Evolutionary conservation across 2,113 vertebrate species (phyloP).

Genomic region (Catharus bicknelli): DNA sequence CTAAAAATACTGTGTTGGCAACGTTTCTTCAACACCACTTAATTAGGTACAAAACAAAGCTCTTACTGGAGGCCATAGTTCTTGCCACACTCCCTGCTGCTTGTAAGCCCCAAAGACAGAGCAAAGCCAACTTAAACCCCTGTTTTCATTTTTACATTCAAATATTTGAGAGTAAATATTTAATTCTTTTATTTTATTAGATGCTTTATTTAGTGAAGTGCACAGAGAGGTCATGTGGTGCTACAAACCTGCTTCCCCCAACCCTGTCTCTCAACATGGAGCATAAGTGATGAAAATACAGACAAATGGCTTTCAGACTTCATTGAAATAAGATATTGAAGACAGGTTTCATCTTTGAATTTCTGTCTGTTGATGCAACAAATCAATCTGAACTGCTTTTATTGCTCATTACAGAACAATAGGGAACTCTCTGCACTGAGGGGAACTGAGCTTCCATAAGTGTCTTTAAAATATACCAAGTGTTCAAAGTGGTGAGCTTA

Average conservation of each 20-base stretch:
- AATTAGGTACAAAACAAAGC: background rate
- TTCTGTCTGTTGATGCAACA: conserved; percentile 11
- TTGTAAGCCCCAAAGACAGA: background rate
- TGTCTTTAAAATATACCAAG: background rate
- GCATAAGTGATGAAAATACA: background rate
- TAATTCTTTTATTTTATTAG: background rate
- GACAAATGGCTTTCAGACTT: background rate
- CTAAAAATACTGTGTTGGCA: background rate
- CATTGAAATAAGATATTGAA: background rate
- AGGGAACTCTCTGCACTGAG: background rate
- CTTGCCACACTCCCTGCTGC: background rate
- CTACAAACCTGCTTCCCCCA: background rate
- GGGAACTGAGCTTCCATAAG: background rate
- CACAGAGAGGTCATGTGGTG: background rate
- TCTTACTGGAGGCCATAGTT: background rate
- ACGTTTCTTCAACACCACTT: background rate
- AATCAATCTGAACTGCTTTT: background rate
- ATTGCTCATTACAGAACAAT: background rate
- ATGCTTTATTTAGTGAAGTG: background rate
- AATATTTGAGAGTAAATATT: background rate
- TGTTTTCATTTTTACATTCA: background rate
- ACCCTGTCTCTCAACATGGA: background rate
- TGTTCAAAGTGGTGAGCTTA: background rate
- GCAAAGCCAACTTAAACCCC: background rate
- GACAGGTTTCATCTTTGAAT: background rate